A percentile compares a stretch with the other conserved stretches of the same genome.
Evolutionary conservation across 1,140 invertebrate species (phyloP).

Genomic region (Camponotus vicinus): DNA sequence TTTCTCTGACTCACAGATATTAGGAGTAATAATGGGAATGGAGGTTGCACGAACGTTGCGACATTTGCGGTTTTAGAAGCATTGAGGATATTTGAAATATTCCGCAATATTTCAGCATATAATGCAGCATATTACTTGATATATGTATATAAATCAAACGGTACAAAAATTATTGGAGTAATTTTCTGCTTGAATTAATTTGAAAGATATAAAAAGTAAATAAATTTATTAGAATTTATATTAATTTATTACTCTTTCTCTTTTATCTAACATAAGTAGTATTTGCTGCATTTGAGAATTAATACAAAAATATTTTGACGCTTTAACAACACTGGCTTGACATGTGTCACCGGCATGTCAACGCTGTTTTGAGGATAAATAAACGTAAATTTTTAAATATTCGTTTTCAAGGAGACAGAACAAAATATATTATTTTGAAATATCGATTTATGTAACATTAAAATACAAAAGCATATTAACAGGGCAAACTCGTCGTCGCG

Average conservation of each 20-base stretch:
- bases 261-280: no score
- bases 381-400: neutral
- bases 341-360: no score
- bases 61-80: constrained; percentile 13
- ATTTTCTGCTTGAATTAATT: no score
- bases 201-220: no score
- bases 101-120: neutral
- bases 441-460: neutral
- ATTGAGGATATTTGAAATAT: neutral
- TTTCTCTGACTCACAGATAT: constrained; percentile 43
- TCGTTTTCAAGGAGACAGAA: neutral
- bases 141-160: neutral
- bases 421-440: neutral
- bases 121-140: neutral
- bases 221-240: no score
- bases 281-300: no score
- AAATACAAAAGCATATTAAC: neutral
- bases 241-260: no score
- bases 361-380: neutral
- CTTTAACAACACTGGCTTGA: no score
- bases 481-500: neutral
- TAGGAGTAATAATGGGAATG: neutral
- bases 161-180: no score
- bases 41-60: constrained; percentile 36
- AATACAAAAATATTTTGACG: no score